Conservation (phyloP, 2,113 vertebrate genomes). For the Myiozetetes cayanensis region DNA sequence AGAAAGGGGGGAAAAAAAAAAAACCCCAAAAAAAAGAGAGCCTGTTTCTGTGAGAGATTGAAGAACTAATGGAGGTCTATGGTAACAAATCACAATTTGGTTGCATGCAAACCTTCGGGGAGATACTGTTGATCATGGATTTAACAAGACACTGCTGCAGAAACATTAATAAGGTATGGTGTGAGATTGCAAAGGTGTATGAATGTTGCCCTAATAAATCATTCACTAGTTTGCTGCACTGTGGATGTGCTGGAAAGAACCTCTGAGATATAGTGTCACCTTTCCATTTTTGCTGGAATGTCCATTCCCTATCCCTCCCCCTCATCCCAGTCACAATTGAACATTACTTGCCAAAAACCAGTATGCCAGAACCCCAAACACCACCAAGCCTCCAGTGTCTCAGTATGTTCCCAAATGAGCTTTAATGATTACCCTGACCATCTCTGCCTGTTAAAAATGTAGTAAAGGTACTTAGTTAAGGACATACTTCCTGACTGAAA, state of each 20-base stretch:
- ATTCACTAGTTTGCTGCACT: neutral
- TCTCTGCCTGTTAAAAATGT: neutral
- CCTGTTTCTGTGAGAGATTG: neutral
- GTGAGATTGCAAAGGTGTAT: neutral
- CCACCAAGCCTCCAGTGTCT: neutral
- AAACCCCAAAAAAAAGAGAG: too few species aligned
- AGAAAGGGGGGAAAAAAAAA: neutral
- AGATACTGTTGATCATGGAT: accelerated
- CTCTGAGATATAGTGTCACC: neutral
- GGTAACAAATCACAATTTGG: neutral
- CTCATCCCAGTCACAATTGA: neutral
- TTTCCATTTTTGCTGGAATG: neutral
- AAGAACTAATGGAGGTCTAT: neutral
- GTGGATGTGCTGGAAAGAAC: neutral
- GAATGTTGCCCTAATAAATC: neutral
- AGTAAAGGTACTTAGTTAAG: neutral
- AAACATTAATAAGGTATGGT: neutral
- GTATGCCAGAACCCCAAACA: neutral
- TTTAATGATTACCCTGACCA: neutral
- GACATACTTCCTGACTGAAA: neutral
- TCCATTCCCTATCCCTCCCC: too few species aligned
- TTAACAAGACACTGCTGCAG: neutral
- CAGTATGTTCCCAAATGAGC: neutral
- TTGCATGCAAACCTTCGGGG: neutral
- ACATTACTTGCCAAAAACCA: neutral